Percentiles rank a stretch among this genome's conserved stretches.
phyloP scores from a whole-genome alignment of 1,140 invertebrate genomes.

The Bombus confusus region DNA sequence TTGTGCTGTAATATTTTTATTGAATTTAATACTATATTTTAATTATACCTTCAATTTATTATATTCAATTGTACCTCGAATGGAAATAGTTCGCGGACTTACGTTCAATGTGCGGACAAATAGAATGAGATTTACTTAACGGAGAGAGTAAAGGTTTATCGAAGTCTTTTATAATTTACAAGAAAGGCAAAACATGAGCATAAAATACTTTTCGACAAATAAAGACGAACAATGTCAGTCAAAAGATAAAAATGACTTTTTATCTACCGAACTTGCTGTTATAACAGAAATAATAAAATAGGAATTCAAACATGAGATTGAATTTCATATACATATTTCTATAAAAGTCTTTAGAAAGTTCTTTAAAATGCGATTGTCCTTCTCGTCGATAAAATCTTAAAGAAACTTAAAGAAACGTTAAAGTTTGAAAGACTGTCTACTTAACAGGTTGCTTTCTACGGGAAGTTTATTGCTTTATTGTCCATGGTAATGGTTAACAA shows the following conservation, averaged over 20 bases:
- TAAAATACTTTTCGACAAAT: not conserved
- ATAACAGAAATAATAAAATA: not conserved
- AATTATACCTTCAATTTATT: no score
- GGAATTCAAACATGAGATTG: not conserved
- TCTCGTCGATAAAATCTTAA: not conserved
- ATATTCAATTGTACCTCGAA: no score
- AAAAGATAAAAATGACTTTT: no score
- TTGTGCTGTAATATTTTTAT: not conserved
- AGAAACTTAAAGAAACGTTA: not conserved
- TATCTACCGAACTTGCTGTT: not conserved
- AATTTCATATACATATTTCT: not conserved
- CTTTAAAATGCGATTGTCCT: not conserved
- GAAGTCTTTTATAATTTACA: no score
- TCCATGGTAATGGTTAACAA: constrained; percentile 37
- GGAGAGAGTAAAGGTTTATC: no score
- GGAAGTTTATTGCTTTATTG: constrained; percentile 13
- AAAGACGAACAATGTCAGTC: not conserved
- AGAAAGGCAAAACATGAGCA: no score
- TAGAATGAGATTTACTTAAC: no score
- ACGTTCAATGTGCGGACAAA: no score
- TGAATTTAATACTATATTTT: no score
- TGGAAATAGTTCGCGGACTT: no score
- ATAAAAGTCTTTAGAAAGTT: not conserved
- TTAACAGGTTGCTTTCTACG: not conserved
- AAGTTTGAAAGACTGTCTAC: not conserved